A percentile compares a stretch with the other conserved stretches of the same genome.
phyloP scores from a whole-genome alignment of 2,113 vertebrate species.

The Bettongia penicillata region DNA sequence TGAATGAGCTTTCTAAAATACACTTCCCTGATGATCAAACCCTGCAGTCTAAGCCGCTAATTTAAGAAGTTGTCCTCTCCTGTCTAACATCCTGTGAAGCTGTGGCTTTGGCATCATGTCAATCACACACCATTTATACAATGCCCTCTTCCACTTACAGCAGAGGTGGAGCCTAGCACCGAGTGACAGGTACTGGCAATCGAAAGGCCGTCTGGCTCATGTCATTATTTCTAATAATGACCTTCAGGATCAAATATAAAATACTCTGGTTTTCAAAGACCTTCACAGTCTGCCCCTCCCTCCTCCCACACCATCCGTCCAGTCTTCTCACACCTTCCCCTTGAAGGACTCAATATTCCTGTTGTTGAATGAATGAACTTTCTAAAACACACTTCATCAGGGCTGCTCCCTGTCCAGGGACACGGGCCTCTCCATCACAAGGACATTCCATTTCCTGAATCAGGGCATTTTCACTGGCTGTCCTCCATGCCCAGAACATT shows the following conservation, averaged over 20 bases:
- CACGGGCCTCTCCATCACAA: background rate
- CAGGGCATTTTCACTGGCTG: background rate
- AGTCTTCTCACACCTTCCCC: background rate
- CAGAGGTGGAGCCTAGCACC: background rate
- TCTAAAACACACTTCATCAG: background rate
- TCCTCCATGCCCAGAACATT: background rate
- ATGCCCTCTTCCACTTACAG: background rate
- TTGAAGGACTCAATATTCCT: background rate
- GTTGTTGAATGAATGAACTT: background rate
- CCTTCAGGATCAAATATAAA: background rate
- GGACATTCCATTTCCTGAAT: background rate
- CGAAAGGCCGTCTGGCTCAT: background rate
- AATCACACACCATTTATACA: slow-evolving; percentile 14
- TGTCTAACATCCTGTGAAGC: slow-evolving; percentile 63
- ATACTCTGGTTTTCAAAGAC: background rate
- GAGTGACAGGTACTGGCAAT: background rate
- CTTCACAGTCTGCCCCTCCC: background rate
- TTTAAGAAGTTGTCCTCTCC: slow-evolving; percentile 28
- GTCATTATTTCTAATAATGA: background rate
- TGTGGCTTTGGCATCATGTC: slow-evolving; percentile 33
- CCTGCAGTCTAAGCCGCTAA: background rate
- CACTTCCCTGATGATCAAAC: background rate
- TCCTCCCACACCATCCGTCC: background rate
- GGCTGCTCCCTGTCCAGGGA: background rate
- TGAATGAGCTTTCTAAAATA: background rate